Evolutionary conservation across 1,140 invertebrate genomes (phyloP).

Genomic region (Pseudomyrmex flavicornis): DNA sequence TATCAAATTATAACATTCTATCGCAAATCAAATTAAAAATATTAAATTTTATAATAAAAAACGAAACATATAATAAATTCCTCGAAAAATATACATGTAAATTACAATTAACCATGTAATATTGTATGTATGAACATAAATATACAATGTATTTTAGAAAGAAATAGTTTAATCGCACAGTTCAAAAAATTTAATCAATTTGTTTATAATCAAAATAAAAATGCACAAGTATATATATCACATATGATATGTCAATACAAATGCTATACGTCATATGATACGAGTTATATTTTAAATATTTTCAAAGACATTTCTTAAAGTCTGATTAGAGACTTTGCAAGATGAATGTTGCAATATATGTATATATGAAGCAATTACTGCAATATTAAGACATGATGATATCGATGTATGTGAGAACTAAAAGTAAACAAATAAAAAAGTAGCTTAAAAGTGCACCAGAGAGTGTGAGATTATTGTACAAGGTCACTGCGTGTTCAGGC

Average conservation of each 20-base stretch:
- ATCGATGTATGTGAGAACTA: slow-evolving; percentile 46
- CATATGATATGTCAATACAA: no score
- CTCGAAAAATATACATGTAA: not conserved
- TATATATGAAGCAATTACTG: slow-evolving; percentile 13
- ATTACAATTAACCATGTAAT: not conserved
- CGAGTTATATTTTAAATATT: no score
- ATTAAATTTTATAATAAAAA: not conserved
- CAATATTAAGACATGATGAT: not conserved
- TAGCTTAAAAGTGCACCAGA: slow-evolving; percentile 67
- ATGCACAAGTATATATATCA: no score
- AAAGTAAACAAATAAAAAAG: slow-evolving; percentile 61
- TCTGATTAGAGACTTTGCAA: not conserved
- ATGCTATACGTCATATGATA: not conserved
- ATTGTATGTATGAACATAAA: not conserved
- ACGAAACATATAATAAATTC: slow-evolving; percentile 23
- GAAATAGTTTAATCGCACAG: not conserved
- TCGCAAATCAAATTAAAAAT: not conserved
- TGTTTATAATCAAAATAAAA: not conserved
- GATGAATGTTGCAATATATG: slow-evolving; percentile 9
- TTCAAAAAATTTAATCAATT: not conserved
- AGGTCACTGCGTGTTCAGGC: slow-evolving; percentile 67
- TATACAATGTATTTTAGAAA: slow-evolving; percentile 3
- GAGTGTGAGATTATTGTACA: slow-evolving; percentile 65
- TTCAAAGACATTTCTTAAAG: no score
- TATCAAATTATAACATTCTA: not conserved